These are phyloP conservation scores for Kradibia gibbosae DNA, from an alignment of 1,140 invertebrate genomes.

Conservation along the genomic window DNA sequence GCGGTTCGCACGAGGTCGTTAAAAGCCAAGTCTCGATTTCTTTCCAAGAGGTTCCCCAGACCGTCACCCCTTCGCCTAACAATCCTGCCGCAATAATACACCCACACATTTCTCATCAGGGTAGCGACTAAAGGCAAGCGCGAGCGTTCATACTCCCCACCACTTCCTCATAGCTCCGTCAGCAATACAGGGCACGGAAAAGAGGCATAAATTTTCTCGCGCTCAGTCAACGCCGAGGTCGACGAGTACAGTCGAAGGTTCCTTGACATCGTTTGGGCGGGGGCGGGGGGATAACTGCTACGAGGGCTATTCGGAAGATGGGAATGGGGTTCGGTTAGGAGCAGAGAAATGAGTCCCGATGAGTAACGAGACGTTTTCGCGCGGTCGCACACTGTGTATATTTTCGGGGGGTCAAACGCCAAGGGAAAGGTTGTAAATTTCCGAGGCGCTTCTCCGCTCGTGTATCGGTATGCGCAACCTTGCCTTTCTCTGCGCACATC, in stretches of 20 bases:
- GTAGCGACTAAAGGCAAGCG: not conserved
- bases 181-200: not conserved
- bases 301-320: not conserved
- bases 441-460: not conserved
- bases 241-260: not conserved
- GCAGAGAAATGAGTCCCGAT: not conserved
- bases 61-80: not conserved
- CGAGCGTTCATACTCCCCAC: no score
- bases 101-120: not conserved
- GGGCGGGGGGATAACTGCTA: not conserved
- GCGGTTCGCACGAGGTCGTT: not conserved
- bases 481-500: conserved; percentile 29
- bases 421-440: conserved; percentile 40
- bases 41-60: not conserved
- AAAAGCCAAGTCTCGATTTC: conserved; percentile 1
- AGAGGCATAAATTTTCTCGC: not conserved
- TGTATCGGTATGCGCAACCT: conserved; percentile 19
- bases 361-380: conserved; percentile 37
- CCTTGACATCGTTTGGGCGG: not conserved
- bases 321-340: not conserved
- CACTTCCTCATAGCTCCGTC: not conserved
- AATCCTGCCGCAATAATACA: not conserved
- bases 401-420: not conserved
- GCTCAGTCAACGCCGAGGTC: not conserved
- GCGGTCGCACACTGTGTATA: conserved; percentile 14